Conservation (phyloP, 2,797 vertebrate genomes). For the Antennarius maculatus region DNA sequence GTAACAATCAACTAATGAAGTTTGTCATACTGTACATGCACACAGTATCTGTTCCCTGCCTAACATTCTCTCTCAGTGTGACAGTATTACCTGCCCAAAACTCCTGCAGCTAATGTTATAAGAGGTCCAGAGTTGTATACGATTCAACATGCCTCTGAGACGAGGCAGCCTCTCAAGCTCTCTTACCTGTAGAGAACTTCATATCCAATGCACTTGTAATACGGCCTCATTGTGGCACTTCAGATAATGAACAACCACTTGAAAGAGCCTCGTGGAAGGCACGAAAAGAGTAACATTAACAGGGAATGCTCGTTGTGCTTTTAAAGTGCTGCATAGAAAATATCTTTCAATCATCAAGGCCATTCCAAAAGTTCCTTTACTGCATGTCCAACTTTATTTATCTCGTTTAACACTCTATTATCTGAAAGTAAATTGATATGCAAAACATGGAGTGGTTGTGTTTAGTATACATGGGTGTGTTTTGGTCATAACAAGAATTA, state of each 20-base stretch:
- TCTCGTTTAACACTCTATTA: no score
- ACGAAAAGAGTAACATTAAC: slow-evolving; percentile 8
- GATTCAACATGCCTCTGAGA: slow-evolving; percentile 49
- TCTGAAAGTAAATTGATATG: no score
- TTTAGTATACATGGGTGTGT: no score
- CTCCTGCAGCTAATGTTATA: slow-evolving; percentile 64
- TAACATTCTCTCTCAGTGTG: slow-evolving; percentile 59
- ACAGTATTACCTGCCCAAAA: slow-evolving; percentile 55
- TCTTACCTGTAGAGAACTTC: slow-evolving; percentile 47
- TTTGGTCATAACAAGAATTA: no score
- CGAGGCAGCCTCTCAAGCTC: slow-evolving; percentile 51
- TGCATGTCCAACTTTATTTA: no score
- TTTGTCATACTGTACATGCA: slow-evolving; percentile 5
- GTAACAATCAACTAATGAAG: slow-evolving; percentile 19
- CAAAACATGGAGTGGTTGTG: no score
- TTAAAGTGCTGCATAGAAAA: neutral
- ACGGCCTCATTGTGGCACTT: slow-evolving; percentile 46
- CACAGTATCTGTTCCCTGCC: slow-evolving; percentile 19
- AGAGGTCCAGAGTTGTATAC: slow-evolving; percentile 39
- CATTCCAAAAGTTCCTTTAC: no score
- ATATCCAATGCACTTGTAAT: slow-evolving; percentile 40
- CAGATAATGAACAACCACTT: slow-evolving; percentile 31
- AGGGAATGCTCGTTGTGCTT: slow-evolving; percentile 16
- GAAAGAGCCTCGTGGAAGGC: slow-evolving; percentile 21
- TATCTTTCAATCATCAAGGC: no score